Evolutionary conservation across 2,888 invertebrate genomes (phyloP), one percentile per base, ranked within the genome.

Genomic region (Taenaris catops): DNA sequence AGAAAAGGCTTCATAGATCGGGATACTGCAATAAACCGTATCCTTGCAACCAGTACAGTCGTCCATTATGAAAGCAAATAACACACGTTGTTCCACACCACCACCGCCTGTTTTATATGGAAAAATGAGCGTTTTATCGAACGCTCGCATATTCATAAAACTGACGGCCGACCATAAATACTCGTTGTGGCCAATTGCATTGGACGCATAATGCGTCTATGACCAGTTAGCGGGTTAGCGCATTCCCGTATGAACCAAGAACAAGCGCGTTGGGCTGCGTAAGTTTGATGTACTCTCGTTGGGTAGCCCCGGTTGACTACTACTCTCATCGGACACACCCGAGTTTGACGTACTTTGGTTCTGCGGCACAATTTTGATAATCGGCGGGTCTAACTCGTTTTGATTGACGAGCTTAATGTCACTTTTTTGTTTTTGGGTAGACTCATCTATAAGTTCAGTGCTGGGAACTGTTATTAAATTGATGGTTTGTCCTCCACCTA

Each of bases 381-480:
- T 79, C 1, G 83, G 78, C 4, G 71, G 74, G 42, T 87, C 86
- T 19, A 72, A 60, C 42, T 83, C 81, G 26, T 53, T 46, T 52
- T 66, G 72, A 51, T 59, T 63, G 1, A 51, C 52, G 46, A 57
- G 63, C 39, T 68, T 60, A 2, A 57, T 44, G 11, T 68, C 70
- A 2, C 59, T 34, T 38, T 70, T 70, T 44, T 75, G 80, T 55
- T 87, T 87, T 42, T 76, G 74, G 32, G 54, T 60, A 1, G 68
- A 49, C 10, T 88, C 87, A 14, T 87, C 81, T 1, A 75, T 53
- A 1, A 80, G 49, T 34, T 88, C 88, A 2, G 84, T 78, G 42
- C 73, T 87, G 1, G 87, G 87, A 6, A 88, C 78, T 18, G 89
- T 86, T 49, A 89, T 88, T 38, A 91, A 61, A 60, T 90, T 89